Conservation (phyloP, 2,888 invertebrate genomes). For the Hirtodrosophila confusa region DNA sequence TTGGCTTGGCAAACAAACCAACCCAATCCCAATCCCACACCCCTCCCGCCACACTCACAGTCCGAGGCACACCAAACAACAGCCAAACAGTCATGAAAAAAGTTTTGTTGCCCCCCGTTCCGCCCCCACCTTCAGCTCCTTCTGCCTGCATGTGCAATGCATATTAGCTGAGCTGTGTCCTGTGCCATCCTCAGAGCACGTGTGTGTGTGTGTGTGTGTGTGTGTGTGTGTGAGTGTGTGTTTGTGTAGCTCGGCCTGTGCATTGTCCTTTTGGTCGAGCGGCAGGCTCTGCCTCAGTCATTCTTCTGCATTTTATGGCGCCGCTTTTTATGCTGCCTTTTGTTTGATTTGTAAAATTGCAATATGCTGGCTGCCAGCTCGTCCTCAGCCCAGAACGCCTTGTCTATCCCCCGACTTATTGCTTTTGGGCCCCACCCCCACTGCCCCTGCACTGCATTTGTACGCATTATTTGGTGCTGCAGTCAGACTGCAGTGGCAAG, state of each 20-base stretch:
- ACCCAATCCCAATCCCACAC: neutral
- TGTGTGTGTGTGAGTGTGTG: no score
- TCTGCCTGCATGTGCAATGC: constrained; percentile 72
- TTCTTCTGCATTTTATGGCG: constrained; percentile 52
- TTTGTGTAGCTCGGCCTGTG: constrained; percentile 49
- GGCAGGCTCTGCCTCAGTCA: constrained; percentile 41
- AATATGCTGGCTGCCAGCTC: constrained; percentile 71
- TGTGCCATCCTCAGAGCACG: constrained; percentile 52
- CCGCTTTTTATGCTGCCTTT: constrained; percentile 59
- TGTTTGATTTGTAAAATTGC: constrained; percentile 79
- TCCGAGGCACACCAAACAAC: constrained; percentile 54
- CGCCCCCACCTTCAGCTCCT: constrained; percentile 16
- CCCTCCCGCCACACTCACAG: neutral
- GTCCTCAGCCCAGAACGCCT: constrained; percentile 15
- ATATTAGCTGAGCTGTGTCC: constrained; percentile 68
- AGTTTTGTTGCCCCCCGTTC: constrained; percentile 48
- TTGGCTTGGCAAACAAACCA: constrained; percentile 76
- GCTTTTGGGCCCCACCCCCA: constrained; percentile 6
- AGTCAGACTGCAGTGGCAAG: constrained; percentile 46
- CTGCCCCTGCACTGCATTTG: constrained; percentile 30
- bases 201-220: constrained; percentile 10
- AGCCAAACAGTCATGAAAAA: constrained; percentile 76
- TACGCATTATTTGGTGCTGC: constrained; percentile 44
- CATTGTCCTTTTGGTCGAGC: constrained; percentile 78
- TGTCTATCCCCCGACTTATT: constrained; percentile 21